A percentile compares a stretch with the other conserved stretches of the same genome.
Conservation (phyloP, 2,113 vertebrate genomes). For the Pseudopipra pipra region DNA sequence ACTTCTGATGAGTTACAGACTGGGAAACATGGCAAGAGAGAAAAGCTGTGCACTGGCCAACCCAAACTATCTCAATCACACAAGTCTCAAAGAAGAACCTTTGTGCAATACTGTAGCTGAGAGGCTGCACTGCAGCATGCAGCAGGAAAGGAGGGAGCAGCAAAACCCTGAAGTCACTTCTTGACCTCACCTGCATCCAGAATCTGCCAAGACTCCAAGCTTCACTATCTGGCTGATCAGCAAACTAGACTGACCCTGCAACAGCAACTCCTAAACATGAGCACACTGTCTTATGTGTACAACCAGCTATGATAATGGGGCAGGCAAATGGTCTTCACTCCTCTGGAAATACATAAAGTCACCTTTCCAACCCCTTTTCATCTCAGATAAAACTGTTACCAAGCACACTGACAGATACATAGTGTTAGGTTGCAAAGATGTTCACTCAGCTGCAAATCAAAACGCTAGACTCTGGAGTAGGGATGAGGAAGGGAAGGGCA, state of each 20-base stretch:
- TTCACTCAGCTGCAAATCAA: not conserved
- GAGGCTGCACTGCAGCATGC: not conserved
- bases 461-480: not conserved
- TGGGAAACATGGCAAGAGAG: not conserved
- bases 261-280: not conserved
- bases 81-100: not conserved
- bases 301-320: accelerated
- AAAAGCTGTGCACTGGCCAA: not conserved
- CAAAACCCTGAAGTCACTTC: not conserved
- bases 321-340: not conserved
- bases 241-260: not conserved
- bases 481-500: too few species aligned
- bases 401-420: not conserved
- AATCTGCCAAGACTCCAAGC: not conserved
- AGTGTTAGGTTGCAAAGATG: not conserved
- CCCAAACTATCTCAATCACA: not conserved
- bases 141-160: not conserved
- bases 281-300: accelerated
- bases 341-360: not conserved
- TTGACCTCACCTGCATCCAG: not conserved
- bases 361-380: not conserved
- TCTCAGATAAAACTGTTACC: not conserved
- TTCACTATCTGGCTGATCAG: not conserved
- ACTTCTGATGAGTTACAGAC: not conserved
- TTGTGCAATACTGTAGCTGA: not conserved